phyloP scores from a whole-genome alignment of 2,888 invertebrate genomes.

The Chymomyza fuscimana region DNA sequence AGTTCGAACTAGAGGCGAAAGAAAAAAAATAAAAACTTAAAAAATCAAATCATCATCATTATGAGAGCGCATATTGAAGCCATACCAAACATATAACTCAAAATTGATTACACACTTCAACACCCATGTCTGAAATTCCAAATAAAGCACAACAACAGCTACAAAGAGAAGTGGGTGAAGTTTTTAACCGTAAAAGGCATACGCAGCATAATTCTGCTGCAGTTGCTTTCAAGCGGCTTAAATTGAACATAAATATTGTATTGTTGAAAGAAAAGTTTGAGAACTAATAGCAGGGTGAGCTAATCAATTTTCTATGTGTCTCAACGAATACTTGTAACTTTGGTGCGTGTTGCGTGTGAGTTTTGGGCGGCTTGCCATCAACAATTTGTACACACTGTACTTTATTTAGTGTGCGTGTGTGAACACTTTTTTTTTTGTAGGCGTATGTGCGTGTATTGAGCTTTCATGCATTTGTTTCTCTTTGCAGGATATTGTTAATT shows the following conservation, averaged over 20 bases:
- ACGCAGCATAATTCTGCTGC: not conserved
- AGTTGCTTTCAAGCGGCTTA: not conserved
- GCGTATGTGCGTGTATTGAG: conserved; percentile 52
- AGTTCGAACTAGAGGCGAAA: not conserved
- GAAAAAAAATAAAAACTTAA: not conserved
- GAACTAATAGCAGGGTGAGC: not conserved
- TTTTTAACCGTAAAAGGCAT: not conserved
- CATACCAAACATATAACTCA: not conserved
- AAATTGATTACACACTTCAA: not conserved
- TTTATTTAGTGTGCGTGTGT: conserved; percentile 2
- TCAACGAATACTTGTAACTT: not conserved
- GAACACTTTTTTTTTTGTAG: conserved; percentile 4
- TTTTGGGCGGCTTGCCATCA: conserved; percentile 16
- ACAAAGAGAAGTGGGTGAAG: not conserved
- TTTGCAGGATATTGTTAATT: conserved; percentile 60
- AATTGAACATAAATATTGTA: not conserved
- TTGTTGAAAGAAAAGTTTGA: not conserved
- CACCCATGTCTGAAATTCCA: not conserved
- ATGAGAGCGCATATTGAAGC: not conserved
- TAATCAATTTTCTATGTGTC: not conserved
- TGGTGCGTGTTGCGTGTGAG: conserved; percentile 31
- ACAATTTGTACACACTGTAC: not conserved
- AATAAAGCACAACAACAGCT: not conserved
- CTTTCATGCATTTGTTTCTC: conserved; percentile 47
- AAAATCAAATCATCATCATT: not conserved